Evolutionary conservation across 2,888 invertebrate species (phyloP).

Genomic region (Tenthredo mesomela): DNA sequence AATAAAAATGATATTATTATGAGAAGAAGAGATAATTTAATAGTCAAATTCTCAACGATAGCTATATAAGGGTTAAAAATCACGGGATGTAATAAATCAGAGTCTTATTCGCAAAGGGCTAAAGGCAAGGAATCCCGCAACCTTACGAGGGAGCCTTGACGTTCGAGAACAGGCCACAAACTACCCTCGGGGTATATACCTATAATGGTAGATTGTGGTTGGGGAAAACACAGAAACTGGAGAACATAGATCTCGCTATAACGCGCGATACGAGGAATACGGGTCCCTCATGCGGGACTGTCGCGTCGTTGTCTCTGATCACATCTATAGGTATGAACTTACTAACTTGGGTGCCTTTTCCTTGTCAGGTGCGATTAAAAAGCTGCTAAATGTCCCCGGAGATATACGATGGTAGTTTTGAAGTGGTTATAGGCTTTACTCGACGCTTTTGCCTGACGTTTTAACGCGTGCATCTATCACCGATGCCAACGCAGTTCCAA

Average conservation of each 20-base stretch:
- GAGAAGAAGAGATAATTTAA: not conserved
- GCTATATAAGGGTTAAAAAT: not conserved
- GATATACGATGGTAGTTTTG: not conserved
- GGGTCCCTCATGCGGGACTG: conserved; percentile 50
- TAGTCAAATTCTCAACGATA: not conserved
- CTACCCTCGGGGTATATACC: not conserved
- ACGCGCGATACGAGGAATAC: conserved; percentile 47
- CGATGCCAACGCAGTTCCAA: conserved; percentile 60
- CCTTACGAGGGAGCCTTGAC: conserved; percentile 12
- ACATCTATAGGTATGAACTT: conserved; percentile 27
- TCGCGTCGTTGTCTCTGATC: conserved; percentile 34
- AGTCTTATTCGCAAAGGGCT: not conserved
- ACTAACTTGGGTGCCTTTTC: not conserved
- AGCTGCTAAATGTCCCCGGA: not conserved
- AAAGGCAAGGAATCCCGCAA: not conserved
- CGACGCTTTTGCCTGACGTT: conserved; percentile 61
- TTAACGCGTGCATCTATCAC: conserved; percentile 72
- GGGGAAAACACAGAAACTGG: conserved; percentile 20
- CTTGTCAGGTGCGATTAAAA: conserved; percentile 12
- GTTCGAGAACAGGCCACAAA: conserved; percentile 5
- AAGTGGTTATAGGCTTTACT: conserved; percentile 17
- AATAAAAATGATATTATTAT: not conserved
- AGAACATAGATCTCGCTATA: conserved; percentile 29
- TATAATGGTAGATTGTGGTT: conserved; percentile 18
- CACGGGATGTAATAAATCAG: not conserved